Percentiles rank a stretch among this genome's conserved stretches.
These are phyloP conservation scores for Teinopalpus imperialis DNA, from an alignment of 2,888 invertebrate genomes.

Conservation along the genomic window DNA sequence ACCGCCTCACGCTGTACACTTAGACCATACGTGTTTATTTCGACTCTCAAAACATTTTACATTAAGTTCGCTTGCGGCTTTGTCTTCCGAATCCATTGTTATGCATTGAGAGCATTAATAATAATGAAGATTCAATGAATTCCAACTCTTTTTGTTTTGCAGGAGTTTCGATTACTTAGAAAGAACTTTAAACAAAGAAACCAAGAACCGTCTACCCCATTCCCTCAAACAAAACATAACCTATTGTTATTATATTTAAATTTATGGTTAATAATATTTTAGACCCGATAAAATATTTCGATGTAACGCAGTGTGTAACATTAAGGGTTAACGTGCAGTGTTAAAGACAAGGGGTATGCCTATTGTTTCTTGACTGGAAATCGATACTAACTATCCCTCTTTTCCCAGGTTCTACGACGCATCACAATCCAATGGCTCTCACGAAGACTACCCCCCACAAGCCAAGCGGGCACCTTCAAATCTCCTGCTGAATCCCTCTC, in stretches of 20 bases:
- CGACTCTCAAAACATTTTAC: slow-evolving; percentile 21
- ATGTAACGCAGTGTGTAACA: too few species aligned
- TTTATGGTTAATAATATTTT: neutral
- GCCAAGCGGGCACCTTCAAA: slow-evolving; percentile 60
- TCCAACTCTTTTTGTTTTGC: slow-evolving; percentile 12
- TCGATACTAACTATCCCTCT: slow-evolving; percentile 12
- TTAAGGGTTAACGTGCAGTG: too few species aligned
- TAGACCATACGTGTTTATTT: slow-evolving; percentile 10
- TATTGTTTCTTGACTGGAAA: too few species aligned
- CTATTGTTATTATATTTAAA: neutral
- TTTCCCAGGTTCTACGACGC: slow-evolving; percentile 75
- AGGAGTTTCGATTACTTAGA: slow-evolving; percentile 3
- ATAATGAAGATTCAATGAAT: slow-evolving; percentile 19
- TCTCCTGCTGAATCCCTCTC: slow-evolving; percentile 64
- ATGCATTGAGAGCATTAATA: slow-evolving; percentile 1
- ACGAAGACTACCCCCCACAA: slow-evolving; percentile 71
- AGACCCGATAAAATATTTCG: too few species aligned
- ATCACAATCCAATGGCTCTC: slow-evolving; percentile 67
- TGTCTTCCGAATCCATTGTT: slow-evolving; percentile 18
- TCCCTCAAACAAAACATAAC: too few species aligned
- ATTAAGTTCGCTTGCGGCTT: slow-evolving; percentile 20
- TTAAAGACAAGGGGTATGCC: too few species aligned
- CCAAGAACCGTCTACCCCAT: too few species aligned
- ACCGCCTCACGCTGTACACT: neutral
- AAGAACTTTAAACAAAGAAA: too few species aligned